A percentile compares a stretch with the other conserved stretches of the same genome.
Conservation (phyloP, 2,888 invertebrate genomes). For the Apodemia hepburni region DNA sequence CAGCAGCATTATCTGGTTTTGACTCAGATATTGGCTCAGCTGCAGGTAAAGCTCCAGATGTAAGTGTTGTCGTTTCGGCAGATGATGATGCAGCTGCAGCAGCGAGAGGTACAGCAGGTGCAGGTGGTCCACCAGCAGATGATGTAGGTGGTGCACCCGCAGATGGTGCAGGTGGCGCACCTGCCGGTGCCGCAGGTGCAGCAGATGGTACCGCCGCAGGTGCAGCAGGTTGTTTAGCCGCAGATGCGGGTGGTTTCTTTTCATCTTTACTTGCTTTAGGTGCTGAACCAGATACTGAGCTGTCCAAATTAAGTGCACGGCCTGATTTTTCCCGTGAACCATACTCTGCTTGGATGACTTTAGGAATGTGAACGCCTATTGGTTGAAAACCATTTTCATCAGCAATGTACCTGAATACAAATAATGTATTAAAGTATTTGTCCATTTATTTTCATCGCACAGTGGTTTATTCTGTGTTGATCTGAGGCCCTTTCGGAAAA, state of each 20-base stretch:
- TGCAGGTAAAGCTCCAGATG: slow-evolving; percentile 18
- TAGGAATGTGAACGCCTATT: slow-evolving; percentile 83
- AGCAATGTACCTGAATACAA: slow-evolving; percentile 79
- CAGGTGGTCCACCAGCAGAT: slow-evolving; percentile 19
- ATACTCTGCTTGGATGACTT: slow-evolving; percentile 35
- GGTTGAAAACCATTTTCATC: slow-evolving; percentile 88
- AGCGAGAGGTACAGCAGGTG: slow-evolving; percentile 7
- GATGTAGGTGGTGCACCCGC: slow-evolving; percentile 21
- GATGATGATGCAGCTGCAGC: slow-evolving; percentile 18
- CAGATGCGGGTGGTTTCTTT: slow-evolving; percentile 23
- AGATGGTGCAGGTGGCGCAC: slow-evolving; percentile 16
- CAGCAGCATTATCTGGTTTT: slow-evolving; percentile 21
- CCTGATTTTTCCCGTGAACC: slow-evolving; percentile 42
- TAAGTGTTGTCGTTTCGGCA: slow-evolving; percentile 13
- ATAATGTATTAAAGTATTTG: neutral
- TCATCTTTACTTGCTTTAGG: slow-evolving; percentile 31
- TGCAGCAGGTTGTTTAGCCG: slow-evolving; percentile 16
- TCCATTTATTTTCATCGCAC: too few relatives aligned
- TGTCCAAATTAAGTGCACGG: slow-evolving; percentile 40
- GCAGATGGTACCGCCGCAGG: slow-evolving; percentile 30
- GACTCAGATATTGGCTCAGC: slow-evolving; percentile 5
- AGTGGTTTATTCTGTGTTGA: too few relatives aligned
- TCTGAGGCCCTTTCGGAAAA: too few relatives aligned
- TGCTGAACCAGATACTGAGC: slow-evolving; percentile 37
- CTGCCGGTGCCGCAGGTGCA: slow-evolving; percentile 24